Evolutionary conservation across 2,113 vertebrate species (phyloP).

Genomic region (Muntiacus reevesi): DNA sequence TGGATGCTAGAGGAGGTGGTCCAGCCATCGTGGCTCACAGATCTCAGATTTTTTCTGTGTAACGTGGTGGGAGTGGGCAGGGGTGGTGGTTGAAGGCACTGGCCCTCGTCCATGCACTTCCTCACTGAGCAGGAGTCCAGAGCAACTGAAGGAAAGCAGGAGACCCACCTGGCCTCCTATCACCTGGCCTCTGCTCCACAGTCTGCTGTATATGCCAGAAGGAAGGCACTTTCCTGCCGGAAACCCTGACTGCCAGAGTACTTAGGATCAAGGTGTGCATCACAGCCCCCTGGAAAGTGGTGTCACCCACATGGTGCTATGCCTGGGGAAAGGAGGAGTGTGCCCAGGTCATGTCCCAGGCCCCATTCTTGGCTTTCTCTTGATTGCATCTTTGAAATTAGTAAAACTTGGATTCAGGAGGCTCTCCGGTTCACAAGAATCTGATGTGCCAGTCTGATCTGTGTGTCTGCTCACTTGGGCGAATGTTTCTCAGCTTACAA

Average conservation of each 20-base stretch:
- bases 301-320: fast-evolving
- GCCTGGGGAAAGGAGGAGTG: neutral
- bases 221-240: neutral
- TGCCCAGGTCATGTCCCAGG: neutral
- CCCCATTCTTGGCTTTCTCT: neutral
- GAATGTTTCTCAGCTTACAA: neutral
- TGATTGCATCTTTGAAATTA: neutral
- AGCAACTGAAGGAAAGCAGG: neutral
- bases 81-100: neutral
- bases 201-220: fast-evolving
- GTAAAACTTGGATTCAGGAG: neutral
- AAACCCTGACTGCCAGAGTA: neutral
- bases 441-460: fast-evolving
- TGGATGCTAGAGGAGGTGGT: neutral
- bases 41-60: neutral
- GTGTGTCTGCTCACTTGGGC: too few relatives aligned
- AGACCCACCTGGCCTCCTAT: neutral
- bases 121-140: neutral
- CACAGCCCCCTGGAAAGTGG: neutral
- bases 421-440: fast-evolving
- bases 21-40: fast-evolving
- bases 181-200: neutral
- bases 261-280: fast-evolving
- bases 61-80: fast-evolving
- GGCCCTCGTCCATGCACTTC: fast-evolving